Evolutionary conservation across 1,140 invertebrate genomes (phyloP), one percentile per base, ranked within the genome.

Genomic region (Galleria mellonella): DNA sequence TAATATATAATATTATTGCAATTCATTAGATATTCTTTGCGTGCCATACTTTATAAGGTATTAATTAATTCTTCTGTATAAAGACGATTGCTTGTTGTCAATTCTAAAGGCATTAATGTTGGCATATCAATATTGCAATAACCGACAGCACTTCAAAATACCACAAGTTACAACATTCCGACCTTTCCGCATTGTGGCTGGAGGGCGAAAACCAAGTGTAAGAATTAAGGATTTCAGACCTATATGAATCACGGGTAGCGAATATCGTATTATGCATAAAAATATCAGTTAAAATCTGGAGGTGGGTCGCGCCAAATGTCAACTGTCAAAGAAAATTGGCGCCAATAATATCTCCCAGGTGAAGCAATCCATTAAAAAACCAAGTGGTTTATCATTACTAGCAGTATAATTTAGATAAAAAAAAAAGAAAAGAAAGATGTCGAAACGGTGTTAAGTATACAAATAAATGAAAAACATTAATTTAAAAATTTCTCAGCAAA

Each of bases 401-500:
- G 4, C 32, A 33, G 32, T 12, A 2, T 14, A 7, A 17, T 37
- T 37, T 37, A 37, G 35, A 37, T n/a, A 9, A 37, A 37, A 23
- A 37, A 37, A 37, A 9, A 37, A 9, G 8, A 31, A 2, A 31
- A 9, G 35, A 17, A 7, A 37, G 17, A 40, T 32, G 30, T 39
- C 30, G 44, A 40, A 39, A 40, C 17, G 14, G 27, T 17, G 31
- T 47, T 31, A 47, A 32, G 36, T 40, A 37, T 17, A 15, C 35
- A 37, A 9, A 23, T 30, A 23, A 23, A 40, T 37, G 29, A 17
- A 43, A 40, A 47, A 47, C 15, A 29, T 14, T 37, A 47, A 40
- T 39, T 46, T 46, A 38, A 47, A 44, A 38, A 38, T 17, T 17
- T 37, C 14, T 32, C 40, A 49, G 39, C 29, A 43, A 43, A 32